Evolutionary conservation across 2,113 vertebrate genomes (phyloP).

Genomic region (Cyanoramphus novaezelandiae): DNA sequence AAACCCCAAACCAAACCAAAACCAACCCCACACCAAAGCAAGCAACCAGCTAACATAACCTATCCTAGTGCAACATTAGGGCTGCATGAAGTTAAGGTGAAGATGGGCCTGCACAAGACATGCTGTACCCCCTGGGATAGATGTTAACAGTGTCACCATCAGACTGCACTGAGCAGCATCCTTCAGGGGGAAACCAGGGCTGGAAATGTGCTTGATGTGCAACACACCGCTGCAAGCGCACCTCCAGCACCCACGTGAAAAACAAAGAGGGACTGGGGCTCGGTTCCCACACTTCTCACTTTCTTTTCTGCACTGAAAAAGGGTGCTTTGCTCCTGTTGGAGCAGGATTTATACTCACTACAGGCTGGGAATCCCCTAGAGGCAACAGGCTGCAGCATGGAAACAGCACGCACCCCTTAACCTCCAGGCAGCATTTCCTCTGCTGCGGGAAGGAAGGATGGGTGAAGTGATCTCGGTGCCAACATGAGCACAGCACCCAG

Average conservation of each 20-base stretch:
- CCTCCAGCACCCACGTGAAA: neutral
- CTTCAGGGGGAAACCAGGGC: neutral
- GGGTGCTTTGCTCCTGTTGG: neutral
- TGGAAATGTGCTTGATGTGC: neutral
- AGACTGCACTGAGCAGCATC: neutral
- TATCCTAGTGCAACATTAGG: neutral
- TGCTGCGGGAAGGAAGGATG: neutral
- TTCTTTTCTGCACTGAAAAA: neutral
- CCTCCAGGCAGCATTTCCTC: neutral
- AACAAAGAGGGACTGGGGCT: neutral
- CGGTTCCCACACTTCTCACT: neutral
- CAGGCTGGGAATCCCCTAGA: neutral
- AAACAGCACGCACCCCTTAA: neutral
- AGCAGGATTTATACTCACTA: neutral
- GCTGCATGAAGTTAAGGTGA: neutral
- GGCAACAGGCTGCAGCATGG: neutral
- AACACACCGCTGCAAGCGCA: neutral
- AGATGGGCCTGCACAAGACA: neutral
- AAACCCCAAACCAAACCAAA: neutral
- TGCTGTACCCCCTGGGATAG: neutral
- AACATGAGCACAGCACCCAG: neutral
- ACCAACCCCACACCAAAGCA: neutral
- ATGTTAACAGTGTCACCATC: fast-evolving
- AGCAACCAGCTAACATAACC: neutral
- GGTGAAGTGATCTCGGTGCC: neutral